These are phyloP conservation scores for Chloromyia formosa DNA, from an alignment of 2,888 invertebrate species.

Conservation along the genomic window DNA sequence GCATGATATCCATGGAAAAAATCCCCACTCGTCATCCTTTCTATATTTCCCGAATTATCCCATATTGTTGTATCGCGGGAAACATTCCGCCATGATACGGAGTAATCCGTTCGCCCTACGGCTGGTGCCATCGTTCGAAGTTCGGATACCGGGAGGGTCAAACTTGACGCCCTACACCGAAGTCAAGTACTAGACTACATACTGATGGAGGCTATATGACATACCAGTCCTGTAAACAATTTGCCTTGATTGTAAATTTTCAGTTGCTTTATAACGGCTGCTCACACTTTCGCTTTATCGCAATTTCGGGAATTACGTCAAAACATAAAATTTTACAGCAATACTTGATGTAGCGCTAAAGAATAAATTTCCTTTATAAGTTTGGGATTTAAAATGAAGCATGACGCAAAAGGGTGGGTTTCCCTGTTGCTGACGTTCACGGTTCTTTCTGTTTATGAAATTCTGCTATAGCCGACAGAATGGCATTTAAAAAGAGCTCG, in stretches of 20 bases:
- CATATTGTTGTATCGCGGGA: slow-evolving; percentile 21
- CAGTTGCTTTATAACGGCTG: slow-evolving; percentile 41
- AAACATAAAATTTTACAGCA: slow-evolving; percentile 43
- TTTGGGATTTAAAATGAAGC: slow-evolving; percentile 41
- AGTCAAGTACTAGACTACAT: too few species aligned
- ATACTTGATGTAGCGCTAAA: slow-evolving; percentile 33
- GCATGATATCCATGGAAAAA: slow-evolving; percentile 39
- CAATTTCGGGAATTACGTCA: slow-evolving; percentile 35
- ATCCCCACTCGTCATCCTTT: not conserved
- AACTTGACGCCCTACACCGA: not conserved
- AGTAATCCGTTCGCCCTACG: not conserved
- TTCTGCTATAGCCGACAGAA: not conserved
- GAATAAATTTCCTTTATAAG: slow-evolving; percentile 42
- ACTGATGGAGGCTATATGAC: not conserved
- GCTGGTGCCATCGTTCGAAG: not conserved
- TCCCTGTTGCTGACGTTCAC: not conserved
- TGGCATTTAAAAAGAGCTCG: not conserved
- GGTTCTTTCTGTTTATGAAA: not conserved
- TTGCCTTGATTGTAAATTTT: slow-evolving; percentile 43
- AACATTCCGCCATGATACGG: slow-evolving; percentile 2
- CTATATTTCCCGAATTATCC: not conserved
- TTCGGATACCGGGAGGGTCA: not conserved
- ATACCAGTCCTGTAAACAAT: slow-evolving; percentile 35
- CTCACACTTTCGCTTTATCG: slow-evolving; percentile 41
- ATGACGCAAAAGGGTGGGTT: not conserved